Conservation (phyloP, 2,113 vertebrate species). For the Forbesichthys agassizii region DNA sequence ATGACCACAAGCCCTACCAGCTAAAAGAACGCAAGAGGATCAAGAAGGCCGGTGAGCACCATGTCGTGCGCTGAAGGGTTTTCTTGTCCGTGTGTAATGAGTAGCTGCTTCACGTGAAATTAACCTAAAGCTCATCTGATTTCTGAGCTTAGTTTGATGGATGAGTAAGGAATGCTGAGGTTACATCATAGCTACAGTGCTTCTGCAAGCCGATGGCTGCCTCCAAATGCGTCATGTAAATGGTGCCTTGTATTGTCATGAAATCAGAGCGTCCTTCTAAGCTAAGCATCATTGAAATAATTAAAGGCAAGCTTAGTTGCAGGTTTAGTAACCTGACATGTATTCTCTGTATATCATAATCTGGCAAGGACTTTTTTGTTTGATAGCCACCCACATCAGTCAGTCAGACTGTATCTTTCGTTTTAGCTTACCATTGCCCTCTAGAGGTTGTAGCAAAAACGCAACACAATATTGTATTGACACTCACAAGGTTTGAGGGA, state of each 20-base stretch:
- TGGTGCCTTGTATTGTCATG: conserved; percentile 28
- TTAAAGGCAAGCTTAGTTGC: conserved; percentile 34
- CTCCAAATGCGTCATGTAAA: conserved; percentile 26
- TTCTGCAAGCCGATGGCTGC: conserved; percentile 28
- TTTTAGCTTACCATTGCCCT: conserved; percentile 44
- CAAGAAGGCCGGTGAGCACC: conserved; percentile 89
- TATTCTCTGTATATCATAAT: conserved; percentile 34
- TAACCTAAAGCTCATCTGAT: background rate
- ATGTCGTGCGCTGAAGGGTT: background rate
- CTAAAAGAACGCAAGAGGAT: conserved; percentile 98
- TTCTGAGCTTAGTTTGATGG: conserved; percentile 6
- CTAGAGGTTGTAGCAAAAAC: conserved; percentile 35
- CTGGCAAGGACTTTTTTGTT: conserved; percentile 24
- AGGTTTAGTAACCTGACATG: conserved; percentile 45
- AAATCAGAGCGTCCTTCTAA: background rate
- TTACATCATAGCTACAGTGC: conserved; percentile 12
- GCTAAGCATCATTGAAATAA: conserved; percentile 23
- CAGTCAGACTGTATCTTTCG: conserved; percentile 1
- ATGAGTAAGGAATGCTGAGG: conserved; percentile 14
- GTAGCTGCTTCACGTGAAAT: too few species aligned
- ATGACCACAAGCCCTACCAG: conserved; percentile 98
- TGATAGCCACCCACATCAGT: conserved; percentile 34
- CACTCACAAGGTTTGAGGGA: background rate
- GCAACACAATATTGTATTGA: too few species aligned
- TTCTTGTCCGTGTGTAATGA: background rate